These are phyloP conservation scores for Dermatemys mawii DNA, from an alignment of 2,113 vertebrate genomes.

Conservation along the genomic window DNA sequence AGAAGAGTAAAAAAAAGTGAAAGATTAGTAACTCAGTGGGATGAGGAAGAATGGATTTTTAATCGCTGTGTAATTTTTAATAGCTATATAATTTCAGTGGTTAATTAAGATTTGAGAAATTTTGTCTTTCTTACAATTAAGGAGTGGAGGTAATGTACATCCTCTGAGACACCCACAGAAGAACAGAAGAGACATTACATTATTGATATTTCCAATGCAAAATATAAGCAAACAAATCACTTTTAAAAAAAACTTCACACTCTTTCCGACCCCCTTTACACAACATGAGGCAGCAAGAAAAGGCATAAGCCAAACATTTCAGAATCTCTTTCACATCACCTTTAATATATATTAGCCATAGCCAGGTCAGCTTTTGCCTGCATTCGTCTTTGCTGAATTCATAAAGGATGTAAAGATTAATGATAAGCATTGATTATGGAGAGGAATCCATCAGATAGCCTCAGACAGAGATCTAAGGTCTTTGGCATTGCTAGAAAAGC, in stretches of 20 bases:
- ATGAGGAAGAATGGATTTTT: background rate
- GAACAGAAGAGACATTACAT: background rate
- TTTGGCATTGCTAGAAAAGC: background rate
- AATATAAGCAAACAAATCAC: background rate
- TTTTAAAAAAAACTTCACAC: background rate
- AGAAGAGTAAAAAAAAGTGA: background rate
- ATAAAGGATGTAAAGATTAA: background rate
- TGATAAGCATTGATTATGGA: background rate
- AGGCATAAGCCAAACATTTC: rapidly evolving
- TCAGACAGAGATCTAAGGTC: background rate
- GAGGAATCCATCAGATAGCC: background rate
- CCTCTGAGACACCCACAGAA: background rate
- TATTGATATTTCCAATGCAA: background rate
- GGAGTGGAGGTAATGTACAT: background rate
- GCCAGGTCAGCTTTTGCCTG: background rate
- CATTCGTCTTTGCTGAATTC: background rate
- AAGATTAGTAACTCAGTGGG: background rate
- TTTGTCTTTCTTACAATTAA: background rate
- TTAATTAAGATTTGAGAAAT: background rate
- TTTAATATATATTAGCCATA: background rate
- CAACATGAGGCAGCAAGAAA: background rate
- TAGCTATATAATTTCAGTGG: background rate
- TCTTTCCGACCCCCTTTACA: background rate
- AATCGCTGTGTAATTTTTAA: background rate
- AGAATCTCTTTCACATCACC: background rate